A percentile compares a stretch with the other conserved stretches of the same genome.
phyloP scores from a whole-genome alignment of 2,113 vertebrate genomes.

The Sitta europaea region DNA sequence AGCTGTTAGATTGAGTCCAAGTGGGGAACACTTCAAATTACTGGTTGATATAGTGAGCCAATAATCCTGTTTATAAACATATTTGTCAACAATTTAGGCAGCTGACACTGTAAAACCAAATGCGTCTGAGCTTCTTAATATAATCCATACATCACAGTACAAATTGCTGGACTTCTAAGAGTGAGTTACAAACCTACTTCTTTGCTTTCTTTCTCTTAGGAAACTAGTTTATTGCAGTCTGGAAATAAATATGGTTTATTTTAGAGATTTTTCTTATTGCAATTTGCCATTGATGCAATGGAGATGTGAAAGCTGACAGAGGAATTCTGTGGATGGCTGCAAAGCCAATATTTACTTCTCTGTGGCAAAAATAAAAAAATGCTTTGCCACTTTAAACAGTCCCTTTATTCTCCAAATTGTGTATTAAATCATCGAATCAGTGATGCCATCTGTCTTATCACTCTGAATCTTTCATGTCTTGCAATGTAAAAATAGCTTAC shows the following conservation, averaged over 20 bases:
- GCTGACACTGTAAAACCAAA: neutral
- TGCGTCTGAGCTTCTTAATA: neutral
- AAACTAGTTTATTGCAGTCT: neutral
- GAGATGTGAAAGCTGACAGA: neutral
- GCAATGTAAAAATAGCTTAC: neutral
- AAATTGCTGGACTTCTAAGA: neutral
- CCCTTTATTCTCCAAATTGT: neutral
- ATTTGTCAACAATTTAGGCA: neutral
- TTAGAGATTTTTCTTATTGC: neutral
- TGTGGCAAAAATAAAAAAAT: neutral
- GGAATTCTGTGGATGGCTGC: neutral
- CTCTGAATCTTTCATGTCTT: neutral
- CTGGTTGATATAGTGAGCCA: neutral
- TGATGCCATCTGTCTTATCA: neutral
- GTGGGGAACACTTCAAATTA: neutral
- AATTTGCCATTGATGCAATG: neutral
- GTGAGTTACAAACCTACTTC: neutral
- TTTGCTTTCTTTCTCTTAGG: neutral
- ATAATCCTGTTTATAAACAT: neutral
- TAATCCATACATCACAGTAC: neutral
- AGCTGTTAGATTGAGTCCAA: neutral
- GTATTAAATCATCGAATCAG: neutral
- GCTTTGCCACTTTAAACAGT: neutral
- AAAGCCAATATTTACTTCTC: neutral
- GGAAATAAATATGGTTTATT: neutral